Percentiles rank a stretch among this genome's conserved stretches.
Conservation (phyloP, 2,888 invertebrate genomes). For the Tenthredo scrophulariae region DNA sequence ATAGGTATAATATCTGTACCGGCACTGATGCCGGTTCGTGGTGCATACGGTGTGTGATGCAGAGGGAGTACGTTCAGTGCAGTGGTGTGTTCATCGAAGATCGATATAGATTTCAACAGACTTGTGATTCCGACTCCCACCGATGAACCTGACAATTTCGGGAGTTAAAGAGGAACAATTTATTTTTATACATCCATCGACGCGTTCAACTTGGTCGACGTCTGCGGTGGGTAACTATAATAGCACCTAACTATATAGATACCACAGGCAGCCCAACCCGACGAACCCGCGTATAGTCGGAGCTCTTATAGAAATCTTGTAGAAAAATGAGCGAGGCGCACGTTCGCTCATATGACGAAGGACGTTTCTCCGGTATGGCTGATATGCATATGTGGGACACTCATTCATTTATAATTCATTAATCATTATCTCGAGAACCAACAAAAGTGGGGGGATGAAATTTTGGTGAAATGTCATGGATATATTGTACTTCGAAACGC, state of each 20-base stretch:
- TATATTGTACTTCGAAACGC: too few relatives aligned
- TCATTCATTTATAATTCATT: too few relatives aligned
- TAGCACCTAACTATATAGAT: background rate
- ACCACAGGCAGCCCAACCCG: background rate
- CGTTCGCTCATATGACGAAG: background rate
- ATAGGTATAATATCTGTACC: background rate
- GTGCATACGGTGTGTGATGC: background rate
- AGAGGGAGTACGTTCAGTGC: background rate
- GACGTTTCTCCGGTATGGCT: too few relatives aligned
- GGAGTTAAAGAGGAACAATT: background rate
- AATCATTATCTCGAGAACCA: too few relatives aligned
- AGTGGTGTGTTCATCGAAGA: background rate
- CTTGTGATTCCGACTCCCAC: background rate
- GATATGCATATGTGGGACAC: too few relatives aligned
- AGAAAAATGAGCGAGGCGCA: background rate
- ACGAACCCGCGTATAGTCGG: background rate
- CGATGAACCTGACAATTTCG: background rate
- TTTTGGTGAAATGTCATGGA: too few relatives aligned
- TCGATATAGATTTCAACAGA: background rate
- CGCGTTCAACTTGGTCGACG: background rate
- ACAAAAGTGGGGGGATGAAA: too few relatives aligned
- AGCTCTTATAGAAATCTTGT: background rate
- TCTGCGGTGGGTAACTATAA: constrained; percentile 4
- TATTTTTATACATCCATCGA: constrained; percentile 13
- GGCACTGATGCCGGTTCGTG: background rate